A percentile compares a stretch with the other conserved stretches of the same genome.
phyloP scores from a whole-genome alignment of 2,888 invertebrate species.

The Pinctada fucata region DNA sequence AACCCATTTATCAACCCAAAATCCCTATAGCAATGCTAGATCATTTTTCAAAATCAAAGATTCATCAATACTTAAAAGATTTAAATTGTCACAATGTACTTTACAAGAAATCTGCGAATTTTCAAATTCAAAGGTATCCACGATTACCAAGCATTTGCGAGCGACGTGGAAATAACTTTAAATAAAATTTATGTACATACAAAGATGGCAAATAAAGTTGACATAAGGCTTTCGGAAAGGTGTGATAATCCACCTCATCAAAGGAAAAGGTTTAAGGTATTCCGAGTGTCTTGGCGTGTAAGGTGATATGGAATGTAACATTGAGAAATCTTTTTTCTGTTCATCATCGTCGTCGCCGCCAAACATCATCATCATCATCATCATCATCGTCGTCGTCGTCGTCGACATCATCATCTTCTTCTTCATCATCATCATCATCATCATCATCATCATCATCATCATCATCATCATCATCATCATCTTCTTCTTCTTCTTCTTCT shows the following conservation, averaged over 20 bases:
- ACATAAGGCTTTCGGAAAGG: slow-evolving; percentile 25
- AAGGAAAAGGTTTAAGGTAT: slow-evolving; percentile 7
- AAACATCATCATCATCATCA: too few species aligned
- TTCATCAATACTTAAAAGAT: not conserved
- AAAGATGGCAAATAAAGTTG: slow-evolving; percentile 7
- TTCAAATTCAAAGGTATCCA: slow-evolving; percentile 22
- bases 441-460: too few species aligned
- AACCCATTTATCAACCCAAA: not conserved
- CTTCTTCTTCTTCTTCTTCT: too few species aligned
- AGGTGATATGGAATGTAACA: not conserved
- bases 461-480: too few species aligned
- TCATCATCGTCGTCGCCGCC: too few species aligned
- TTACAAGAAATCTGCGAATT: slow-evolving; percentile 1
- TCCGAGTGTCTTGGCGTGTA: not conserved
- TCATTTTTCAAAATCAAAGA: not conserved
- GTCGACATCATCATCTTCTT: too few species aligned
- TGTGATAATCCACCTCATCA: slow-evolving; percentile 34
- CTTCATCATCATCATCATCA: too few species aligned
- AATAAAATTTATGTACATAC: slow-evolving; percentile 32
- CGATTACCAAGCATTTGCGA: slow-evolving; percentile 23
- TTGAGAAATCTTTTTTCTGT: too few species aligned
- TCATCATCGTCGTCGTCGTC: too few species aligned
- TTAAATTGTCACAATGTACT: not conserved
- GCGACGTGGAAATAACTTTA: slow-evolving; percentile 18
- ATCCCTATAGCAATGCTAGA: not conserved